phyloP scores from a whole-genome alignment of 2,888 invertebrate genomes.

The Aromia moschata region DNA sequence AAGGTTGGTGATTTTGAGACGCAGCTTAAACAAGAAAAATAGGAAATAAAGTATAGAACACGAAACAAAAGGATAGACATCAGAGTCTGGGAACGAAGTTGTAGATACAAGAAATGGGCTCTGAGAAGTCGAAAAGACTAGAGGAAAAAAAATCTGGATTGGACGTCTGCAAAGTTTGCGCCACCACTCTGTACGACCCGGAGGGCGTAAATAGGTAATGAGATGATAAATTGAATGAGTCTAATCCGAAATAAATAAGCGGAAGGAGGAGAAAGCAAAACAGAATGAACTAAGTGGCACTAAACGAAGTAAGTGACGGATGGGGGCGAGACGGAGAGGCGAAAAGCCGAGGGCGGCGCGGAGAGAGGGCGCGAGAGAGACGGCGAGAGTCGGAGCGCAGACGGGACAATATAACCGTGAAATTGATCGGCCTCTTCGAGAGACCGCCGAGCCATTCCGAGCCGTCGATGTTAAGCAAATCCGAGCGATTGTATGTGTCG shows the following conservation, averaged over 20 bases:
- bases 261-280: slow-evolving; percentile 60
- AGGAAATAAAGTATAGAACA: no score
- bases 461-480: slow-evolving; percentile 60
- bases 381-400: slow-evolving; percentile 43
- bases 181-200: slow-evolving; percentile 17
- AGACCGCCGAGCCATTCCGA: slow-evolving; percentile 56
- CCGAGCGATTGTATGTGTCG: slow-evolving; percentile 53
- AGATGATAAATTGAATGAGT: slow-evolving; percentile 64
- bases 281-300: slow-evolving; percentile 61
- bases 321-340: slow-evolving; percentile 51
- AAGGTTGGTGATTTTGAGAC: no score
- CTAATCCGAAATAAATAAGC: slow-evolving; percentile 64
- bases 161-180: no score
- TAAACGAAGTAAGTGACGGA: slow-evolving; percentile 62
- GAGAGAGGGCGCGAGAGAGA: slow-evolving; percentile 26
- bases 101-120: no score
- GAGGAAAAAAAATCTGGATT: no score
- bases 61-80: no score
- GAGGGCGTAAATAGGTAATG: slow-evolving; percentile 58
- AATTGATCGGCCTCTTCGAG: slow-evolving; percentile 59
- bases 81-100: no score
- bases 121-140: no score
- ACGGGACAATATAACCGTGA: slow-evolving; percentile 63
- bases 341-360: slow-evolving; percentile 38
- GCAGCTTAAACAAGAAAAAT: no score